phyloP scores from a whole-genome alignment of 2,113 vertebrate species.

The Pteruthius melanotis region DNA sequence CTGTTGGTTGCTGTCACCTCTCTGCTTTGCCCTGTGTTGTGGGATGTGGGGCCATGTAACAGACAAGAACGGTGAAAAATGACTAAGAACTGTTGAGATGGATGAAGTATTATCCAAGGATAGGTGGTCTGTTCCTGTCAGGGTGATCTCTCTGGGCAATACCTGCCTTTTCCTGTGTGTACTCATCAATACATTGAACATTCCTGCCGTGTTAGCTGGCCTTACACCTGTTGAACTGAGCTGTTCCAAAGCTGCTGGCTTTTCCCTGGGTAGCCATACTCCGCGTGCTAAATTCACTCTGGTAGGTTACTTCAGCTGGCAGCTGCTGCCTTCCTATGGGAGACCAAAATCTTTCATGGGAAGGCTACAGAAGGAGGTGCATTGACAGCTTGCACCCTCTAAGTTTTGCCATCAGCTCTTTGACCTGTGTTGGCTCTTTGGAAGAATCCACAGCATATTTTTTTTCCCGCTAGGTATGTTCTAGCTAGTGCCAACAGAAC shows the following conservation, averaged over 20 bases:
- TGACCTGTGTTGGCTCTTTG: background rate
- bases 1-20: background rate
- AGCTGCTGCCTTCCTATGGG: background rate
- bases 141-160: background rate
- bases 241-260: background rate
- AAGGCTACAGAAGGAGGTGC: background rate
- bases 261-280: background rate
- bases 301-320: background rate
- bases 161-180: background rate
- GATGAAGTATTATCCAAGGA: background rate
- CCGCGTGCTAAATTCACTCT: background rate
- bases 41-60: background rate
- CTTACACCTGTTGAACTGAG: background rate
- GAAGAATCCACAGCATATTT: background rate
- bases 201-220: background rate
- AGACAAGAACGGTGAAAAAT: background rate
- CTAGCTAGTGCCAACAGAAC: conserved; percentile 26
- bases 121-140: background rate
- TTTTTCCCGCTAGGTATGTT: background rate
- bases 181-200: background rate
- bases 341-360: background rate
- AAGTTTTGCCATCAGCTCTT: background rate
- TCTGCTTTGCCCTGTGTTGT: background rate
- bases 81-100: background rate
- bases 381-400: background rate